Conservation (phyloP, 2,797 vertebrate species). For the Channallabes apus region DNA sequence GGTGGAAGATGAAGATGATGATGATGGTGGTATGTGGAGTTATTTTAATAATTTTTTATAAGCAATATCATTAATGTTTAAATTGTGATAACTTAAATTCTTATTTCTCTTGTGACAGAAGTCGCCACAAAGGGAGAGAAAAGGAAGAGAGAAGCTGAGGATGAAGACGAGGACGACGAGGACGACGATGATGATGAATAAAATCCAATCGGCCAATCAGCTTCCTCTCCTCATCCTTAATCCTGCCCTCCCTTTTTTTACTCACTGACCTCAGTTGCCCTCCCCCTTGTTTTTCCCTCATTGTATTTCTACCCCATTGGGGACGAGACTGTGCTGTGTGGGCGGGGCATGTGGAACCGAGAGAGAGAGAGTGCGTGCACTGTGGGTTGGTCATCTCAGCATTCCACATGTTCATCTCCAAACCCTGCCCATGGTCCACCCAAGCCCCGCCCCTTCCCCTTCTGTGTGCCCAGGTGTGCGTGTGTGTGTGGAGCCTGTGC, state of each 20-base stretch:
- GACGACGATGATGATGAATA: constrained; percentile 81
- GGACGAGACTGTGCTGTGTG: constrained; percentile 85
- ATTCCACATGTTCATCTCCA: constrained; percentile 71
- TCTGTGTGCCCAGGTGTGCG: constrained; percentile 40
- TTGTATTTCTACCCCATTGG: constrained; percentile 49
- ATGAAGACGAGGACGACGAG: constrained; percentile 86
- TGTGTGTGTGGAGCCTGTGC: constrained; percentile 65
- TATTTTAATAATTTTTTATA: too few relatives aligned
- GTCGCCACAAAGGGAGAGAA: constrained; percentile 80
- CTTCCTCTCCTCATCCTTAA: constrained; percentile 64
- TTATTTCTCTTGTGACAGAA: constrained; percentile 14
- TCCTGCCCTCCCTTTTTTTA: constrained; percentile 62
- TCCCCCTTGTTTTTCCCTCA: constrained; percentile 59
- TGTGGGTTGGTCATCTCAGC: constrained; percentile 85
- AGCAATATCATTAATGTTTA: neutral
- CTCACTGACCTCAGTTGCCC: constrained; percentile 63
- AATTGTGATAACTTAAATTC: neutral
- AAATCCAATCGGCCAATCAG: constrained; percentile 70
- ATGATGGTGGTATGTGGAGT: constrained; percentile 71
- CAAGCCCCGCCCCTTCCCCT: neutral
- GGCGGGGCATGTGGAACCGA: constrained; percentile 78
- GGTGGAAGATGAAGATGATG: constrained; percentile 83
- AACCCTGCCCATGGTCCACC: constrained; percentile 65
- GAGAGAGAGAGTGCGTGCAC: constrained; percentile 63
- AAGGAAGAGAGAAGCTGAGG: constrained; percentile 89